Evolutionary conservation across 2,888 invertebrate genomes (phyloP), one percentile per base, ranked within the genome.

Genomic region (Tuberolachnus salignus): DNA sequence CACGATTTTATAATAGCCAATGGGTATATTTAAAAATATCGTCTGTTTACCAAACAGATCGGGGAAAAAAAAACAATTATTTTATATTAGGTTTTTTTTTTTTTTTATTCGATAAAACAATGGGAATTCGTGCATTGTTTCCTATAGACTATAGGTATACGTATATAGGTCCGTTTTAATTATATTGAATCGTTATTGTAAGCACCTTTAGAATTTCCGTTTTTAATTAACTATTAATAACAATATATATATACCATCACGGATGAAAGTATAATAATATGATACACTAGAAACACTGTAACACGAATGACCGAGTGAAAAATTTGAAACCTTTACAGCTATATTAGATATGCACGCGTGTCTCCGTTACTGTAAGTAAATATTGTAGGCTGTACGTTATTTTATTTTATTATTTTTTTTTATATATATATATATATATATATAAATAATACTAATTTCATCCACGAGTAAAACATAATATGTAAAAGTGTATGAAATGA

Each of bases 181-280:
- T 59, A 71, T 23, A 71, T 71, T 23, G n/a, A 71, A 57, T 59
- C 57, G 26, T 71, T 23, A 46, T 59, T 59, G 26, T 57, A 16
- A 44, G 23, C n/a, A 8, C 13, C 34, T 34, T 6, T 34, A 34
- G 3, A 34, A 34, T 34, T 57, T 57, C 44, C 71, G 46, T 59
- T 23, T 71, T 71, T 26, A 71, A 71, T 71, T 59, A 59, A 57
- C 13, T 59, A 59, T 6, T 55, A 53, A 70, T 59, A 46, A n/a
- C 23, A 16, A 23, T n/a, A 23, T 63, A 51, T 21, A 55, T 44
- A 44, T 44, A 3, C 11, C 16, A n/a, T 23, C 8, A 57, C 23
- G 57, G 55, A 59, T 59, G 57, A 26, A 59, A 71, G n/a, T 70
- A 46, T 59, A 34, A 34, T 6, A 34, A 34, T 34, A 34, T 34